Evolutionary conservation across 2,797 vertebrate genomes (phyloP).

Genomic region (Melopsittacus undulatus): DNA sequence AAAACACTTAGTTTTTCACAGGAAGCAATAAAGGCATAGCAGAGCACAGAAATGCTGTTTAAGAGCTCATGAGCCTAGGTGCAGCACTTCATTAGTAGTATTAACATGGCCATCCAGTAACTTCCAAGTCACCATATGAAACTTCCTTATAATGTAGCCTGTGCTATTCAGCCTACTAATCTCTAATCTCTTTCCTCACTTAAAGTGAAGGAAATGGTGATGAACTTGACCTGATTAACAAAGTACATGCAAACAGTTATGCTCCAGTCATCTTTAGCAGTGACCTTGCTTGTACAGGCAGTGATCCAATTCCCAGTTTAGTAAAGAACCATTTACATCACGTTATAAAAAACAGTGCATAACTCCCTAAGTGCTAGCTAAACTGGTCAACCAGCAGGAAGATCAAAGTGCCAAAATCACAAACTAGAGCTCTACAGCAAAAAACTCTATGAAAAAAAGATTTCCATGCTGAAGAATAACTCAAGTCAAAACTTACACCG

Average conservation of each 20-base stretch:
- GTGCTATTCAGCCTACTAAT: neutral
- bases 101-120: neutral
- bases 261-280: neutral
- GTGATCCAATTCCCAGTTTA: neutral
- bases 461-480: neutral
- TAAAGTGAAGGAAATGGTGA: neutral
- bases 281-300: neutral
- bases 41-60: neutral
- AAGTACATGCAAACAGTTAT: neutral
- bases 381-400: neutral
- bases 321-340: neutral
- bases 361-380: neutral
- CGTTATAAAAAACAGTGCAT: neutral
- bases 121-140: neutral
- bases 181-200: neutral
- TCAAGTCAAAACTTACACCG: neutral
- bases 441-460: neutral
- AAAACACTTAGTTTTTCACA: neutral
- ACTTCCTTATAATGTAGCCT: neutral
- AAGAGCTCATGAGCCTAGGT: neutral
- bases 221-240: neutral
- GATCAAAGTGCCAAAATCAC: neutral
- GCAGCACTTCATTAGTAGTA: neutral
- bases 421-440: neutral
- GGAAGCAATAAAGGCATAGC: neutral